Base-by-base conservation (phyloP, 2,888 invertebrate genomes). In the Folsomia manolachei region DNA sequence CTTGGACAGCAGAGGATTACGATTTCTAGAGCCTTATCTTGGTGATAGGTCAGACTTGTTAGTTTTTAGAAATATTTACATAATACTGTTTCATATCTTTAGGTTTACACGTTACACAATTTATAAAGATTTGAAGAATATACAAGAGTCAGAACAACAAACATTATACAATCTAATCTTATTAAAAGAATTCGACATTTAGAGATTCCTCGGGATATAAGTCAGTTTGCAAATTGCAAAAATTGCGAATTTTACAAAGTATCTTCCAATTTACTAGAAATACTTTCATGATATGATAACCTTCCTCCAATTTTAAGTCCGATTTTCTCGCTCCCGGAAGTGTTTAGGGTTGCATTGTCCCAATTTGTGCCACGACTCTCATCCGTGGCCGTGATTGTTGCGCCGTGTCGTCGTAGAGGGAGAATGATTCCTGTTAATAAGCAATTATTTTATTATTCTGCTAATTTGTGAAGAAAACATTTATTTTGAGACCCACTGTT, bases 251-350 rank as follows among this genome's bases (percentile, higher is more conserved):
- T 56, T 56, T 56, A 56, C 56, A 56, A 56, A 56, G 56, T 56
- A n/a, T 56, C 56, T 19, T 56, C 56, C 56, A 64, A n/a, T 23
- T 64, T 64, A 27, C 64, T 27, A 7, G 64, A 64, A 64, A 64
- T 27, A 19, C 64, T 64, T 64, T 27, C 64, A 9, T 64, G 64
- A 26, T 27, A n/a, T n/a, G 64, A 64, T 2, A 27, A 9, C 7
- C 27, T 23, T 7, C 39, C 26, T 2, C 21, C 64, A 18, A 19
- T 26, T 27, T 64, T 64, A 2, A 2, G 26, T 7, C 27, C 21
- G 24, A 39, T 39, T 14, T 39, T 39, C 7, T 56, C 21, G 21
- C 56, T 56, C 19, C 11, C 56, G 4, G 56, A 19, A 4, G 56
- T 56, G n/a, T 18, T 27, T 26, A 19, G 2, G n/a, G 39, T 27